These are phyloP conservation scores for Melanotaenia maccullochi DNA, from an alignment of 2,797 vertebrate genomes.

Conservation along the genomic window DNA sequence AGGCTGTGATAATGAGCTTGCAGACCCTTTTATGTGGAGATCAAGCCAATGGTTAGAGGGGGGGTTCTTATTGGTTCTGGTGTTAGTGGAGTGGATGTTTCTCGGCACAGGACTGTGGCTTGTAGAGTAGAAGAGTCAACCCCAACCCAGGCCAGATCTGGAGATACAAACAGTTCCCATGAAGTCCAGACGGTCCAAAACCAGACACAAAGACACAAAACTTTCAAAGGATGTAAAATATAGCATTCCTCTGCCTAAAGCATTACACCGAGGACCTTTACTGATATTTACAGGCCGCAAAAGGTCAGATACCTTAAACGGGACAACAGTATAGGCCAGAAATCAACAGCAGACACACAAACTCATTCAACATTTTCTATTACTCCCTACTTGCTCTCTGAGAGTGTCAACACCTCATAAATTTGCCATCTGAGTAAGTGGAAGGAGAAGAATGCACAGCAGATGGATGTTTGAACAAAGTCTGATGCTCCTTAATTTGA, in stretches of 20 bases:
- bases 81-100: constrained; percentile 61
- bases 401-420: constrained; percentile 70
- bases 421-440: constrained; percentile 64
- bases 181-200: constrained; percentile 53
- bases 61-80: constrained; percentile 56
- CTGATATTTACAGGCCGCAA: constrained; percentile 67
- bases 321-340: constrained; percentile 58
- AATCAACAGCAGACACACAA: constrained; percentile 55
- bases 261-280: constrained; percentile 66
- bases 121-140: constrained; percentile 46
- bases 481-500: constrained; percentile 57
- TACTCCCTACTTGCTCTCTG: constrained; percentile 30
- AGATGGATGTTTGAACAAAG: constrained; percentile 47
- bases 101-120: constrained; percentile 46
- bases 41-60: constrained; percentile 59
- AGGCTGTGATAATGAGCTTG: constrained; percentile 75
- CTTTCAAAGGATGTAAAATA: constrained; percentile 63
- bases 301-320: constrained; percentile 69
- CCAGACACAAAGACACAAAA: constrained; percentile 56
- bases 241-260: constrained; percentile 70
- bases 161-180: constrained; percentile 63
- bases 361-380: constrained; percentile 49
- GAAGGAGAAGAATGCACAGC: constrained; percentile 32
- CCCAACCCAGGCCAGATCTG: constrained; percentile 28
- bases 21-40: constrained; percentile 77